phyloP scores from a whole-genome alignment of 2,888 invertebrate species.

The Athalia rosae region DNA sequence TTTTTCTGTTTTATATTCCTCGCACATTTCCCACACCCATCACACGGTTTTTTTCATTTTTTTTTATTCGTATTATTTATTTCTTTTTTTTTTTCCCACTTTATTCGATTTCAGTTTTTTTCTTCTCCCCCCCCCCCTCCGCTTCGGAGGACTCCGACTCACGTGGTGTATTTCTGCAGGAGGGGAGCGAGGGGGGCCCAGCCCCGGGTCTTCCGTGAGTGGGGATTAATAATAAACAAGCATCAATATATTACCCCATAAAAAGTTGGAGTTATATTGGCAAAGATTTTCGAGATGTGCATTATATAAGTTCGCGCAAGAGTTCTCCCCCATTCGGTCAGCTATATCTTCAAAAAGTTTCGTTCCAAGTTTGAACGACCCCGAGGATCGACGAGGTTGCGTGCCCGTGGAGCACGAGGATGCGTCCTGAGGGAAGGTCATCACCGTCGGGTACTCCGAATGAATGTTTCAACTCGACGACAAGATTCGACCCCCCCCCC shows the following conservation, averaged over 20 bases:
- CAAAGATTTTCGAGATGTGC: conserved; percentile 39
- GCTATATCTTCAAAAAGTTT: not conserved
- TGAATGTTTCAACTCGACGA: conserved; percentile 23
- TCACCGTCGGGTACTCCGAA: conserved; percentile 20
- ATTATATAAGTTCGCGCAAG: conserved; percentile 24
- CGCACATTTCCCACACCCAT: not conserved
- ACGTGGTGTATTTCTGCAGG: not conserved
- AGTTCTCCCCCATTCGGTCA: conserved; percentile 5
- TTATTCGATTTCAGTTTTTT: not conserved
- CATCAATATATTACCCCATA: conserved; percentile 45
- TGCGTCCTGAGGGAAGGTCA: conserved; percentile 38
- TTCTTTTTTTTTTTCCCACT: not conserved
- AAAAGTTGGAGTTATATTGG: conserved; percentile 42
- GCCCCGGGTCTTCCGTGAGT: not conserved
- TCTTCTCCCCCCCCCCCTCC: not conserved
- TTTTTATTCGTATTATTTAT: not conserved
- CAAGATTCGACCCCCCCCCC: not conserved
- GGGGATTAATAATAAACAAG: conserved; percentile 44
- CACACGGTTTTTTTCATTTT: conserved; percentile 44
- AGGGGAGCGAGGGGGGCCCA: not conserved
- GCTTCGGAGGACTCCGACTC: not conserved
- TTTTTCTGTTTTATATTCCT: not conserved
- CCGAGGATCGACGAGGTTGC: conserved; percentile 35
- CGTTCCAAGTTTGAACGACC: conserved; percentile 36
- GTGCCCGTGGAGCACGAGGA: conserved; percentile 27